Evolutionary conservation across 1,140 invertebrate species (phyloP).

Genomic region (Brachionus rubens): DNA sequence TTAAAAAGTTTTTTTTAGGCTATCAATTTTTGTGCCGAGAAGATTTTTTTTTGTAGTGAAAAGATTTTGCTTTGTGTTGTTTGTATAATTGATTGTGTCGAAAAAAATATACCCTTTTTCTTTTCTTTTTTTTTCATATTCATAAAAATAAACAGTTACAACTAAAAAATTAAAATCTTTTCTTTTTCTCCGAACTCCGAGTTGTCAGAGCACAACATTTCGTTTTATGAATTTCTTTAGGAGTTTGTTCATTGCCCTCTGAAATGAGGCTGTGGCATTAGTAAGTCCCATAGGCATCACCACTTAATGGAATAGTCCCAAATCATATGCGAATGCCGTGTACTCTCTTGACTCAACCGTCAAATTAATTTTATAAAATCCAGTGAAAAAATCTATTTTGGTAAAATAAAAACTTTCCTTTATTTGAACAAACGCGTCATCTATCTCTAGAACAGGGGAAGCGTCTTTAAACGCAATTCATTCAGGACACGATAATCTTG

Average conservation of each 20-base stretch:
- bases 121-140: no score
- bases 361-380: neutral
- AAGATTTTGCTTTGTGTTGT: no score
- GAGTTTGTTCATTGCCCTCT: constrained; percentile 52
- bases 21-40: no score
- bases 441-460: neutral
- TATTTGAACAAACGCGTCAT: neutral
- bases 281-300: constrained; percentile 59
- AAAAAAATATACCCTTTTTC: no score
- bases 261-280: constrained; percentile 56
- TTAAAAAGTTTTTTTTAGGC: no score
- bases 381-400: neutral
- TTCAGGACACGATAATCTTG: constrained; percentile 47
- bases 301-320: constrained; percentile 49
- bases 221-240: neutral
- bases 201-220: no score
- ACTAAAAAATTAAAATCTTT: no score
- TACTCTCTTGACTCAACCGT: neutral
- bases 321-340: neutral
- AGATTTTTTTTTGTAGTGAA: no score
- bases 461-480: constrained; percentile 23
- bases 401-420: neutral
- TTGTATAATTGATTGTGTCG: no score
- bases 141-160: no score
- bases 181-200: no score